Evolutionary conservation across 2,113 vertebrate genomes (phyloP).

Genomic region (Oreochromis spilurus): DNA sequence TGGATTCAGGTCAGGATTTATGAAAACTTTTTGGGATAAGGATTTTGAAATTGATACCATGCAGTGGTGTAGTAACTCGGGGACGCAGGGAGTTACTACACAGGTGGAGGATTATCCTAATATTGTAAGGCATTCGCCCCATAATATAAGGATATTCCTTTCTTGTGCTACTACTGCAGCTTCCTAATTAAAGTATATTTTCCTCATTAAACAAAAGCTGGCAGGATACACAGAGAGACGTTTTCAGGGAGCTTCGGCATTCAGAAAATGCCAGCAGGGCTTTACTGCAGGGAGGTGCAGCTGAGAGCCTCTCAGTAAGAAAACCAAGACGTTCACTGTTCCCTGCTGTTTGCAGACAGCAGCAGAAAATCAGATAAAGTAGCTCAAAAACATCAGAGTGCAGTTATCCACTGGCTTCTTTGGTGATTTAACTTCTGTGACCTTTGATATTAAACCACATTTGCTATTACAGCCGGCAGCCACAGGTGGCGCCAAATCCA

Average conservation of each 20-base stretch:
- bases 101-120: background rate
- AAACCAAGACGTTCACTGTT: background rate
- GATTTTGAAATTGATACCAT: background rate
- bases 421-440: background rate
- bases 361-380: background rate
- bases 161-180: background rate
- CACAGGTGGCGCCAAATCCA: rapidly evolving
- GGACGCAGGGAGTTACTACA: background rate
- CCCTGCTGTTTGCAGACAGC: background rate
- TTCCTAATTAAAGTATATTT: background rate
- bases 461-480: background rate
- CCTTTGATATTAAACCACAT: background rate
- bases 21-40: background rate
- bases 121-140: rapidly evolving
- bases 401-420: background rate
- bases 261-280: background rate
- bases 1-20: background rate
- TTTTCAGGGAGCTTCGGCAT: background rate
- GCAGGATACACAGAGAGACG: background rate
- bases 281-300: background rate
- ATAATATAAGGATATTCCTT: rapidly evolving
- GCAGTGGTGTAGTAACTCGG: background rate
- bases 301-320: background rate
- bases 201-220: background rate
- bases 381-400: rapidly evolving